Base-by-base conservation (phyloP, 2,888 invertebrate species). In the Eilema depressum region DNA sequence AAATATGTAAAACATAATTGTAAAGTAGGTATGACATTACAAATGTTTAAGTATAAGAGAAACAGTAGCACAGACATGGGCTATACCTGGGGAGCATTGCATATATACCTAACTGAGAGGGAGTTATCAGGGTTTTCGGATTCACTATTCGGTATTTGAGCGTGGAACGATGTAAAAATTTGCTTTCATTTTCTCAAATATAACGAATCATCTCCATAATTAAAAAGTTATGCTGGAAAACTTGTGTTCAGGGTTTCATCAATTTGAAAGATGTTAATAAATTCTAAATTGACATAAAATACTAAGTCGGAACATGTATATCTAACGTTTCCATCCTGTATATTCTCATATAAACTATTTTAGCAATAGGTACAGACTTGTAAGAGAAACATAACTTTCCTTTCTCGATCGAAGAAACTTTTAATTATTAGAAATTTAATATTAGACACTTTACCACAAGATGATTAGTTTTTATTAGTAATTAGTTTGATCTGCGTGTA, bases 341-440 rank as follows among this genome's bases (percentile, higher is more conserved):
- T 10, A 53, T 53, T 10, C 5, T 8, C 7, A 53, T 53, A 53
- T n/a, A 20, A 47, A 53, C 20, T 53, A 53, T 53, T 4, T 47
- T n/a, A n/a, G n/a, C 20, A 53, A 47, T 1, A 47, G 10, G 10
- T 53, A 7, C n/a, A n/a, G 53, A 10, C 53, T 20, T n/a, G n/a
- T 10, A 53, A 53, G 53, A 53, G n/a, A n/a, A 53, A 20, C 10
- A 47, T 20, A 53, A 53, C 53, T n/a, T 53, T n/a, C 53, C 53
- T 53, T n/a, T 53, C n/a, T 53, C 10, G n/a, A n/a, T 53, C 53
- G 53, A 10, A 10, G 53, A n/a, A 53, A n/a, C 53, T 53, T 53
- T 53, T n/a, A 53, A 53, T 53, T 53, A 53, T 53, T 53, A 53
- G 53, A n/a, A 53, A 53, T 53, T 53, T 53, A n/a, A n/a, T 53